Evolutionary conservation across 1,140 invertebrate species (phyloP).

Genomic region (Apolygus lucorum): DNA sequence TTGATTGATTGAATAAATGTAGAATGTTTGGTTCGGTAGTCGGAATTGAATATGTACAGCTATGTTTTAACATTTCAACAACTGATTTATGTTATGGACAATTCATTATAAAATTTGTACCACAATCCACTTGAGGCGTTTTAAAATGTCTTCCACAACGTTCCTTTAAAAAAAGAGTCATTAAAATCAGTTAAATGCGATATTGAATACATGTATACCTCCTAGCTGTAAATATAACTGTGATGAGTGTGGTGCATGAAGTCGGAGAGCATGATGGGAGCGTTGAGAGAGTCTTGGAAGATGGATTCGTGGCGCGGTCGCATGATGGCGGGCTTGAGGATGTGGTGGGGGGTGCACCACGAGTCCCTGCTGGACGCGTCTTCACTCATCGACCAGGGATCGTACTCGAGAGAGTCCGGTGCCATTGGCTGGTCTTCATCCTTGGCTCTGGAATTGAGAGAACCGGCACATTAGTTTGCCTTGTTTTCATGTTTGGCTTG

Average conservation of each 20-base stretch:
- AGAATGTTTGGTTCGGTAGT: too few relatives aligned
- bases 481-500: background rate
- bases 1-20: too few relatives aligned
- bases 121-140: too few relatives aligned
- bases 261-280: background rate
- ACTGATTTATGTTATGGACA: too few relatives aligned
- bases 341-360: constrained; percentile 10
- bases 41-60: too few relatives aligned
- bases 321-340: background rate
- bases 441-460: background rate
- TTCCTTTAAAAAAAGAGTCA: too few relatives aligned
- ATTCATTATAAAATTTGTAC: too few relatives aligned
- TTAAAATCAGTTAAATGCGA: too few relatives aligned
- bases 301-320: background rate
- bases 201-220: too few relatives aligned
- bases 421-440: constrained; percentile 25
- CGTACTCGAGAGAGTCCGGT: constrained; percentile 27
- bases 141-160: too few relatives aligned
- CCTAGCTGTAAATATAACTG: constrained; percentile 2
- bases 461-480: background rate
- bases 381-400: constrained; percentile 25
- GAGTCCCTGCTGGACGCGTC: background rate
- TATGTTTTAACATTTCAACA: too few relatives aligned
- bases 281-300: constrained; percentile 14
- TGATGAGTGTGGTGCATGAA: background rate